Evolutionary conservation across 2,888 invertebrate genomes (phyloP).

Genomic region (Linnaemya vulpina): DNA sequence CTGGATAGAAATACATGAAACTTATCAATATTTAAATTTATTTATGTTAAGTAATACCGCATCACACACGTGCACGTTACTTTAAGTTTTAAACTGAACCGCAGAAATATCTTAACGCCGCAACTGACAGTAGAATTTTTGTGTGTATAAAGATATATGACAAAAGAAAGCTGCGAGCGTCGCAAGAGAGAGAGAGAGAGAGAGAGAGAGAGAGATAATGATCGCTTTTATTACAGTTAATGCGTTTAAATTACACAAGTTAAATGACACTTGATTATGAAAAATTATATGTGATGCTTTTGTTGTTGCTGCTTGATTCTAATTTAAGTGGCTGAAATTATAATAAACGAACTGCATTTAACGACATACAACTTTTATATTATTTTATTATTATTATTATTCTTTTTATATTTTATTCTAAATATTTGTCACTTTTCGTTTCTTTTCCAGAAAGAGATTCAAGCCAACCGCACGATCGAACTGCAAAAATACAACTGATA

Average conservation of each 20-base stretch:
- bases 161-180: neutral
- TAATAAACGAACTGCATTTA: conserved; percentile 47
- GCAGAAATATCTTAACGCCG: conserved; percentile 16
- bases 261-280: conserved; percentile 70
- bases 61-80: conserved; percentile 34
- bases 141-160: conserved; percentile 9
- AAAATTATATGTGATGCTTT: conserved; percentile 56
- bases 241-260: conserved; percentile 70
- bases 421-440: conserved; percentile 34
- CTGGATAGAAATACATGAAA: neutral
- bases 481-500: conserved; percentile 74
- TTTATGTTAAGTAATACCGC: conserved; percentile 39
- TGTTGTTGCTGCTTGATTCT: conserved; percentile 42
- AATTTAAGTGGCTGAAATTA: conserved; percentile 57
- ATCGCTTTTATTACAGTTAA: conserved; percentile 69
- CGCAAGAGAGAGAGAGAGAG: neutral
- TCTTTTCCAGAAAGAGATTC: conserved; percentile 50
- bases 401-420: conserved; percentile 9
- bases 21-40: neutral
- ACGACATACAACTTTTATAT: conserved; percentile 24
- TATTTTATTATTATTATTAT: too few relatives aligned
- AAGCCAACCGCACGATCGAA: conserved; percentile 71
- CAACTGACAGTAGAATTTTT: conserved; percentile 8
- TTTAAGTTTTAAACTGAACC: conserved; percentile 35
- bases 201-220: conserved; percentile 32